These are phyloP conservation scores for Pygoscelis adeliae DNA, from an alignment of 2,113 vertebrate species.

Conservation along the genomic window DNA sequence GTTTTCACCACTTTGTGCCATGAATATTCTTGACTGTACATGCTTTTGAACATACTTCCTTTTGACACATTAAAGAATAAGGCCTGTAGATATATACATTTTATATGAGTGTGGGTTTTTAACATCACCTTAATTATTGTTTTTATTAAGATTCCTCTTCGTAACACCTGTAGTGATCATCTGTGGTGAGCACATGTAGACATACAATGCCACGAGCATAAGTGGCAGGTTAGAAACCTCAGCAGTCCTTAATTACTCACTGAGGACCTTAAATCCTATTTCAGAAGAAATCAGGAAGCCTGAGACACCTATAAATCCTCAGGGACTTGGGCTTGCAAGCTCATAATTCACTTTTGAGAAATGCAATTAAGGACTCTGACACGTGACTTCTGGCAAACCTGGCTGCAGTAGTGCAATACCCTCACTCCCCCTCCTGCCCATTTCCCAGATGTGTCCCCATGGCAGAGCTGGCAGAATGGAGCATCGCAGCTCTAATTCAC, in stretches of 20 bases:
- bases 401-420: background rate
- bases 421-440: background rate
- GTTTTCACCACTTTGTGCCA: background rate
- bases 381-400: background rate
- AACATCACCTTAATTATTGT: background rate
- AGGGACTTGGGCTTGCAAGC: background rate
- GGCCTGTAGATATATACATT: background rate
- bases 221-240: background rate
- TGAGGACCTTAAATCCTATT: background rate
- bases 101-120: background rate
- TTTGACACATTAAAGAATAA: background rate
- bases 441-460: background rate
- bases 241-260: background rate
- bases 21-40: background rate
- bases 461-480: background rate
- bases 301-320: background rate
- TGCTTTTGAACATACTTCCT: background rate
- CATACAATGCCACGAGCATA: background rate
- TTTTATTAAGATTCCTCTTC: background rate
- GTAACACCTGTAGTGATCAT: background rate
- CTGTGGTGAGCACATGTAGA: background rate
- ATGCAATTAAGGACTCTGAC: background rate
- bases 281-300: background rate
- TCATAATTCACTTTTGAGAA: background rate
- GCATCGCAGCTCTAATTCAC: background rate